Percentiles rank a stretch among this genome's conserved stretches.
These are phyloP conservation scores for Drosophila maculinotata DNA, from an alignment of 2,888 invertebrate species.

Conservation along the genomic window DNA sequence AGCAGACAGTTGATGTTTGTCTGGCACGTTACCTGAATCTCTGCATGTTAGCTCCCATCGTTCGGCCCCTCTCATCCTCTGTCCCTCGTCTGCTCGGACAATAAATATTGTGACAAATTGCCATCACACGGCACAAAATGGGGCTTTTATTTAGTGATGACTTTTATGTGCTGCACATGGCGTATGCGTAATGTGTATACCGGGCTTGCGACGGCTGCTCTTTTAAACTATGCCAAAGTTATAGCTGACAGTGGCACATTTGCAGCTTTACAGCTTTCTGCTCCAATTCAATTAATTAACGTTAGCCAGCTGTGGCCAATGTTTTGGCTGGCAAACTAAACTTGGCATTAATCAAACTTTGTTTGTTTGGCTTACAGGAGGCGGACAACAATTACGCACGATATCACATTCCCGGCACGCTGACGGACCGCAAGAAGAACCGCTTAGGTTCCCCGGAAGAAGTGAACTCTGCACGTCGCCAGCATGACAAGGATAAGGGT, in stretches of 20 bases:
- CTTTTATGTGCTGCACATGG: slow-evolving; percentile 66
- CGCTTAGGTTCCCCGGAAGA: slow-evolving; percentile 81
- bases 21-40: slow-evolving; percentile 75
- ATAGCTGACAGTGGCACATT: slow-evolving; percentile 2
- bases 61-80: no score
- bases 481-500: slow-evolving; percentile 57
- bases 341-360: slow-evolving; percentile 30
- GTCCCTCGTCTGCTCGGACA: slow-evolving; percentile 29
- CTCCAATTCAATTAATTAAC: slow-evolving; percentile 51
- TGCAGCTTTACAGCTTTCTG: slow-evolving; percentile 29
- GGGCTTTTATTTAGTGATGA: slow-evolving; percentile 65
- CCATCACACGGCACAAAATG: slow-evolving; percentile 68
- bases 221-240: slow-evolving; percentile 8
- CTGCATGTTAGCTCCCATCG: slow-evolving; percentile 43
- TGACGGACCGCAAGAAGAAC: slow-evolving; percentile 81
- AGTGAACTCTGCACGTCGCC: slow-evolving; percentile 75
- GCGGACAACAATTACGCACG: slow-evolving; percentile 78
- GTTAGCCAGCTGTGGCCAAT: slow-evolving; percentile 20
- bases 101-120: slow-evolving; percentile 80
- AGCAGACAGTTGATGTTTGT: slow-evolving; percentile 55
- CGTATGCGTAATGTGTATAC: slow-evolving; percentile 66
- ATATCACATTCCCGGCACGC: slow-evolving; percentile 79
- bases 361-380: slow-evolving; percentile 58
- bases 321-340: no score
- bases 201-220: neutral